Evolutionary conservation across 2,113 vertebrate genomes (phyloP), one percentile per base, ranked within the genome.

Genomic region (Cisticola juncidis): DNA sequence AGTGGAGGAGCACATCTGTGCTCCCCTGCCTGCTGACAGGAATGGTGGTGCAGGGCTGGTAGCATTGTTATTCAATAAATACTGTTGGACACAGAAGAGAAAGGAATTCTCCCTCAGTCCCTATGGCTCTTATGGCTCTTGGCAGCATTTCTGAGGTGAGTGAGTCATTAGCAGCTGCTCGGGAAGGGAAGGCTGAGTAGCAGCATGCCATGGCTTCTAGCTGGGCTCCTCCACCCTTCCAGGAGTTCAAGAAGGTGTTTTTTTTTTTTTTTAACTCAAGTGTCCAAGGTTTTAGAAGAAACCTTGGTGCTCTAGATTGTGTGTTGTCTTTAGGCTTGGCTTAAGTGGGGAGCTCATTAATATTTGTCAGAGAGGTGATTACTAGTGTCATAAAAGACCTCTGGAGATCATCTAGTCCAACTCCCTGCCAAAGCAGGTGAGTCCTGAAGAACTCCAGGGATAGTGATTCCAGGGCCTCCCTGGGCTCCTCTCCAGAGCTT

Each of bases 111-210:
- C 26, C 50, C 33, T 22, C 53, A 48, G 76, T 88, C 79, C 38
- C 45, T 70, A 58, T 77, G 84, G 64, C 68, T 93, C 56, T 83
- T 86, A 56, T n/a, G 66, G 64, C 69, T 94, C 81, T 95, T 94
- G 94, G 94, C 95, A 94, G 50, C 2, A 0, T 93, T 96, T 96
- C 93, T 96, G 91, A 95, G 74, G 78, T 74, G 71, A 89, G 51
- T 97, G 94, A 95, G 87, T 97, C 94, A 95, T 66, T 80, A 92
- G 79, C 93, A 97, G 90, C 95, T 95, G 95, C 87, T 58, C 0
- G 2, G 80, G 86, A 89, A 64, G 17, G 42, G 42, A 92, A 85
- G 40, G 51, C 45, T 62, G 47, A 80, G 44, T 45, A 86, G 45
- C 74, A 54, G 11, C 3, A 5, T 86, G 38, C 71, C 54, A 58